A percentile compares a stretch with the other conserved stretches of the same genome.
These are phyloP conservation scores for Etheostoma perlongum DNA, from an alignment of 2,797 vertebrate species.

Conservation along the genomic window DNA sequence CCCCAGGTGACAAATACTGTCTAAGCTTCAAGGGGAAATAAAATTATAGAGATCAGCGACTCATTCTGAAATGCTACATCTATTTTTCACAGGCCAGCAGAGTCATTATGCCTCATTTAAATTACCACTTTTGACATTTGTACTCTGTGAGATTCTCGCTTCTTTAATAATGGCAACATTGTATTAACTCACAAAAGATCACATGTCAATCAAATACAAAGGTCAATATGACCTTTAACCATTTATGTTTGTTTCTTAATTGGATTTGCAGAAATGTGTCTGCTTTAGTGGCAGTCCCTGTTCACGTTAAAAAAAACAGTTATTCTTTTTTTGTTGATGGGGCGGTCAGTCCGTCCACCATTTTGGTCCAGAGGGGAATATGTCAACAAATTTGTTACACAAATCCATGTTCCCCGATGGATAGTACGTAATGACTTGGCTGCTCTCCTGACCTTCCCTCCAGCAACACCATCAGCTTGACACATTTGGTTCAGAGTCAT, in stretches of 20 bases:
- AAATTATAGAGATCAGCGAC: constrained; percentile 28
- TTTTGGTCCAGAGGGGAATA: too few relatives aligned
- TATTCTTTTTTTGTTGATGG: neutral
- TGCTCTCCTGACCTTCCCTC: neutral
- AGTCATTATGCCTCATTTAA: constrained; percentile 34
- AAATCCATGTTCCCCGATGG: too few relatives aligned
- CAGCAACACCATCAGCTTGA: neutral
- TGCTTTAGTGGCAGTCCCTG: neutral
- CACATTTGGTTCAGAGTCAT: neutral
- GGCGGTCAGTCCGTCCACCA: too few relatives aligned
- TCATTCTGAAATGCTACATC: constrained; percentile 18
- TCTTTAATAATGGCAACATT: constrained; percentile 21
- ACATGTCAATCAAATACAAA: constrained; percentile 36
- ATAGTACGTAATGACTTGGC: neutral
- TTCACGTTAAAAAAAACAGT: neutral
- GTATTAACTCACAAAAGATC: constrained; percentile 18
- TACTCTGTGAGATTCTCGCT: constrained; percentile 15
- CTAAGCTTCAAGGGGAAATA: constrained; percentile 17
- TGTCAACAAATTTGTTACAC: too few relatives aligned
- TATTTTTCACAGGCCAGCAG: constrained; percentile 17
- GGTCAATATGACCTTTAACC: neutral
- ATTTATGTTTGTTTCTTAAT: constrained; percentile 1
- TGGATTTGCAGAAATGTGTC: neutral
- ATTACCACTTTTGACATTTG: constrained; percentile 46
- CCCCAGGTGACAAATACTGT: constrained; percentile 44